A percentile compares a stretch with the other conserved stretches of the same genome.
phyloP scores from a whole-genome alignment of 2,113 vertebrate species.

The Spermophilus dauricus region DNA sequence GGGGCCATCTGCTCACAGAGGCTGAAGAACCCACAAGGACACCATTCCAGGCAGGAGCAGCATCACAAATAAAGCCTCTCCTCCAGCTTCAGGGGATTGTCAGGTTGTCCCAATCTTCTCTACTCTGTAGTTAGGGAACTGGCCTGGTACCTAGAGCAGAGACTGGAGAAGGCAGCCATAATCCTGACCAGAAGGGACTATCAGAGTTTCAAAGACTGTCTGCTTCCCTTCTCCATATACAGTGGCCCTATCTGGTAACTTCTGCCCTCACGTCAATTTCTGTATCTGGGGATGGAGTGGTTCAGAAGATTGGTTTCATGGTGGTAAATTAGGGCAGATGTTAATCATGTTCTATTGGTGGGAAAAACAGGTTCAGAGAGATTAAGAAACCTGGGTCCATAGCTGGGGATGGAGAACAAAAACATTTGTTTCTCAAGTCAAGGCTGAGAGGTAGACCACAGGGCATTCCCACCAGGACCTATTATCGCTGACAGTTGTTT shows the following conservation, averaged over 20 bases:
- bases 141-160: background rate
- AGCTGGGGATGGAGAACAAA: background rate
- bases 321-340: background rate
- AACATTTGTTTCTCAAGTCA: background rate
- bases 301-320: conserved; percentile 6
- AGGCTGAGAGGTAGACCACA: background rate
- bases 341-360: background rate
- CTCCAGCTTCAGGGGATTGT: background rate
- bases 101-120: background rate
- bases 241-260: background rate
- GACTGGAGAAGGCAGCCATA: background rate
- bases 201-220: background rate
- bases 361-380: background rate
- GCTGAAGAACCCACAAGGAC: background rate
- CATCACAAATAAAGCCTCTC: background rate
- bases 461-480: background rate
- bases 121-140: background rate
- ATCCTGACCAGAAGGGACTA: background rate
- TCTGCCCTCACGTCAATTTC: background rate
- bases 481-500: background rate
- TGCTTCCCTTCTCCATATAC: background rate
- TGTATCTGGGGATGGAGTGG: background rate
- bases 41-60: background rate
- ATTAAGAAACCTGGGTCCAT: background rate
- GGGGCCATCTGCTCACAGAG: background rate